Base-by-base conservation (phyloP, 2,888 invertebrate species). In the Drosophila trichaetosa region DNA sequence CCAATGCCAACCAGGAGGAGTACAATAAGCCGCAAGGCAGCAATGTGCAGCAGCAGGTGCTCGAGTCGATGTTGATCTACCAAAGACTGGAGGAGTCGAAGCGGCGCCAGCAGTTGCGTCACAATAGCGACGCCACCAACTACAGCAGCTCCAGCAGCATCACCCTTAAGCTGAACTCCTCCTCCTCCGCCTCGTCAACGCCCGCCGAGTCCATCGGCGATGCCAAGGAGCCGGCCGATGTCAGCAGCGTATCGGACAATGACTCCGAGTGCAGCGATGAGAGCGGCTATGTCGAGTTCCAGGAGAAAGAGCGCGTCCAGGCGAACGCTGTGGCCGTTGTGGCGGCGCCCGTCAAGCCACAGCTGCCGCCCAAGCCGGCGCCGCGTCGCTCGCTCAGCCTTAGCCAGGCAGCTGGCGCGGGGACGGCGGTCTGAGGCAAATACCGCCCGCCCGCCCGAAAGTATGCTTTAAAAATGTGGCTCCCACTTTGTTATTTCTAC, bases 251-350 rank as follows among this genome's bases (percentile, higher is more conserved):
- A 16, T 79, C 80, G 31, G 86, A 70, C 34, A 79, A 96, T 94
- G 79, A 96, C 89, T 97, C 97, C 89, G 97, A 96, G 75, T 96
- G 97, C 91, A 97, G 97, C 92, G 98, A 98, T 90, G 98, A 98
- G 92, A 97, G 97, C 66, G 98, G 98, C 5, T 98, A 97, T 93
- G 98, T 97, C 34, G 98, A 98, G 92, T 94, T 94, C 68, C 93
- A 95, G 75, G 96, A 96, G 69, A 88, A 83, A 67, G 86, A 83
- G 60, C 82, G 79, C 34, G 54, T 75, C 2, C 78, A 68, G 33
- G 67, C 74, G 7, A 71, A 58, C 34, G 62, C 52, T 46, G 65
- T 66, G 24, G 60, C 36, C 10, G 49, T 54, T 16, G 72, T 34
- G 29, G 52, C 65, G 27, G 67, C 65, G 5, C 8, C 80, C n/a